Evolutionary conservation across 2,797 vertebrate genomes (phyloP).

Genomic region (Poecilia wingei): DNA sequence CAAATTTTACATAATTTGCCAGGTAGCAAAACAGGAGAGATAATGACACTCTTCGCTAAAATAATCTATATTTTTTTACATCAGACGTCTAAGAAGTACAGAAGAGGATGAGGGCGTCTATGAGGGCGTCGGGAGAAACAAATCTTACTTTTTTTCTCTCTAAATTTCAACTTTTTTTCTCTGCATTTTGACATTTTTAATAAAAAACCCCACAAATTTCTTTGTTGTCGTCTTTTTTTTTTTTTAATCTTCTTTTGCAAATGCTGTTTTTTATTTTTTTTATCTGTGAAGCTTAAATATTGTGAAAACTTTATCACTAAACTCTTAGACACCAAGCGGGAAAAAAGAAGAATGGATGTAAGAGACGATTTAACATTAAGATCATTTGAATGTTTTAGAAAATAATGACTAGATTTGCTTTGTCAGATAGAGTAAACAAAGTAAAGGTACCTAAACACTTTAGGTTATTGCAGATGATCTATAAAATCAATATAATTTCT

Average conservation of each 20-base stretch:
- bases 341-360: neutral
- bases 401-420: neutral
- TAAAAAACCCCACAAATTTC: no score
- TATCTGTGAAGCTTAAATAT: neutral
- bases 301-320: neutral
- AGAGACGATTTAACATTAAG: neutral
- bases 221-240: no score
- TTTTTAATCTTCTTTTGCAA: no score
- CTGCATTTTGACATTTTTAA: no score
- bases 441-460: neutral
- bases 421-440: neutral
- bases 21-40: neutral
- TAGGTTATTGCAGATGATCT: neutral
- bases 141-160: no score
- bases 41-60: neutral
- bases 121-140: no score
- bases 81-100: neutral
- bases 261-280: neutral
- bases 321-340: neutral
- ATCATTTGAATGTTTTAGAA: neutral
- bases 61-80: neutral
- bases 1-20: neutral
- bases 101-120: no score
- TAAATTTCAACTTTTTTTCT: no score
- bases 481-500: neutral